phyloP scores from a whole-genome alignment of 2,888 invertebrate species.

The Gymnosoma rotundatum region DNA sequence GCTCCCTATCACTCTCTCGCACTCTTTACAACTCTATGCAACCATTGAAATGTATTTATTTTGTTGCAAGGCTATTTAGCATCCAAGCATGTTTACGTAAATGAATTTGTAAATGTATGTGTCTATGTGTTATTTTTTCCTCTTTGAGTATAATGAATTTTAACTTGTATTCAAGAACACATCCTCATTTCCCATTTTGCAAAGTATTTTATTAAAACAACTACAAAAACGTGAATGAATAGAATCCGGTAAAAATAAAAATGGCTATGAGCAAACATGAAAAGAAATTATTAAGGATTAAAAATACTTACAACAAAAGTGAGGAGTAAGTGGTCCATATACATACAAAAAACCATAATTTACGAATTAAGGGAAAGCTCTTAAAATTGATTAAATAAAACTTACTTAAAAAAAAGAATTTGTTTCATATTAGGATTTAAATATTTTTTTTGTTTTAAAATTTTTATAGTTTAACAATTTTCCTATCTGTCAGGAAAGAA shows the following conservation, averaged over 20 bases:
- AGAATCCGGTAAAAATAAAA: slow-evolving; percentile 8
- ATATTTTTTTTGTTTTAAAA: no score
- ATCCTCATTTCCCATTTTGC: slow-evolving; percentile 34
- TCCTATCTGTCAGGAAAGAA: no score
- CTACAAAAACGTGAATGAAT: not conserved
- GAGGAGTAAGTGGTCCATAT: slow-evolving; percentile 9
- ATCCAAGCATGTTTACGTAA: not conserved
- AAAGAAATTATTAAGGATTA: slow-evolving; percentile 43
- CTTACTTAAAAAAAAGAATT: not conserved
- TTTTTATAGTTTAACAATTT: no score
- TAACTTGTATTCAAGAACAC: slow-evolving; percentile 27
- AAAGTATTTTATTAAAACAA: slow-evolving; percentile 26
- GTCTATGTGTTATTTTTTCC: not conserved
- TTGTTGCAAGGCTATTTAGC: slow-evolving; percentile 32
- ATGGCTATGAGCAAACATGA: slow-evolving; percentile 24
- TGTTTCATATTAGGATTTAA: no score
- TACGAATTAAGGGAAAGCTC: not conserved
- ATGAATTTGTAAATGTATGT: not conserved
- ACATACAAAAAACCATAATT: not conserved
- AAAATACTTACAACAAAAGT: slow-evolving; percentile 30
- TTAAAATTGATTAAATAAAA: not conserved
- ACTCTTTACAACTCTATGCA: not conserved
- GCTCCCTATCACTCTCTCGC: not conserved
- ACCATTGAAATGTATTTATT: slow-evolving; percentile 18
- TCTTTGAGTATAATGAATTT: slow-evolving; percentile 1